A percentile compares a stretch with the other conserved stretches of the same genome.
These are phyloP conservation scores for Tokudaia muenninki DNA, from an alignment of 2,797 vertebrate genomes.

Conservation along the genomic window DNA sequence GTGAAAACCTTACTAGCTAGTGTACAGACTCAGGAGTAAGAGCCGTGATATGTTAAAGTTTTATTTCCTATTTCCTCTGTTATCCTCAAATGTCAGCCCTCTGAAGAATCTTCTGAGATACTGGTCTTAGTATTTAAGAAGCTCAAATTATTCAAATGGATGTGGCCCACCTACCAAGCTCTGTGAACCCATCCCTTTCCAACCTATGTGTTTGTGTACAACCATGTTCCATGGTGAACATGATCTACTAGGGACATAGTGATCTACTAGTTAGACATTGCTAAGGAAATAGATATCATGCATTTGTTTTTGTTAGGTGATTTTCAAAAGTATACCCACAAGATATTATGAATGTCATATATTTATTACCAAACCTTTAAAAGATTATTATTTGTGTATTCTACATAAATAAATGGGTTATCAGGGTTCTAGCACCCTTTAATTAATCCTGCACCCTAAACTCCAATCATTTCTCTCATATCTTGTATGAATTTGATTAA, in stretches of 20 bases:
- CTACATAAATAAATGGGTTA: slow-evolving; percentile 63
- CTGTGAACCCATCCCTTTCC: slow-evolving; percentile 8
- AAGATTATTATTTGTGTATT: slow-evolving; percentile 70
- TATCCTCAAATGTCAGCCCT: background rate
- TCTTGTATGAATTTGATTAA: slow-evolving; percentile 75
- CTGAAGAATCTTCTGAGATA: background rate
- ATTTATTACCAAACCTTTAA: slow-evolving; percentile 62
- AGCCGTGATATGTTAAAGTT: background rate
- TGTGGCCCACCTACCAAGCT: background rate
- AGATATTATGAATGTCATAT: slow-evolving; percentile 46
- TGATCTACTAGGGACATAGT: background rate
- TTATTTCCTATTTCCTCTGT: background rate
- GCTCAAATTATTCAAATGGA: background rate
- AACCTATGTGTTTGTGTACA: background rate
- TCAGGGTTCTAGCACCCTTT: slow-evolving; percentile 38
- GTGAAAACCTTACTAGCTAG: background rate
- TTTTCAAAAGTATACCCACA: background rate
- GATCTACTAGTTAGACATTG: background rate
- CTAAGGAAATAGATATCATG: slow-evolving; percentile 7
- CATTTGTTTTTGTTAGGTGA: background rate
- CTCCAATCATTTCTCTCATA: slow-evolving; percentile 64
- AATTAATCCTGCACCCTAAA: slow-evolving; percentile 54
- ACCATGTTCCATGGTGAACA: background rate
- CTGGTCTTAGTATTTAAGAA: background rate
- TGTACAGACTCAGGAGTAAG: background rate